Percentiles rank a stretch among this genome's conserved stretches.
Evolutionary conservation across 1,140 invertebrate species (phyloP).

Genomic region (Tetramorium alpestre): DNA sequence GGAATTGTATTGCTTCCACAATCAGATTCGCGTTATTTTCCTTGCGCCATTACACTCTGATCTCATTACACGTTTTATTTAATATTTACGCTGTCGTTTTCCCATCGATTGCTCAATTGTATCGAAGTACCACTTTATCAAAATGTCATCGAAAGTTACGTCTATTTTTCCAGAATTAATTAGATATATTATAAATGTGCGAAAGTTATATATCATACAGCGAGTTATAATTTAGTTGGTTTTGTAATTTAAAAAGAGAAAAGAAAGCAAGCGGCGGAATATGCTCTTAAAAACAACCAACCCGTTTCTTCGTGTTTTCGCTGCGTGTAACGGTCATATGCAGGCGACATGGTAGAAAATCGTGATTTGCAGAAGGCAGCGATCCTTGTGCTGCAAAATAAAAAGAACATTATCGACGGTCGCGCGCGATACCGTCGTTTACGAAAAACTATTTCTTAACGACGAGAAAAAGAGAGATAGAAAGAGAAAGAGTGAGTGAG

Average conservation of each 20-base stretch:
- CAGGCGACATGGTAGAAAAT: slow-evolving; percentile 36
- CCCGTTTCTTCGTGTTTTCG: neutral
- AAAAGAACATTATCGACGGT: slow-evolving; percentile 23
- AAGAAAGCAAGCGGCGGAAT: neutral
- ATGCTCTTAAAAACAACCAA: neutral
- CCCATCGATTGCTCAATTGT: neutral
- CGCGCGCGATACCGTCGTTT: slow-evolving; percentile 1
- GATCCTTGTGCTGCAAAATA: neutral
- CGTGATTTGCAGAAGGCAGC: slow-evolving; percentile 1
- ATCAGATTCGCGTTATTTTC: slow-evolving; percentile 36
- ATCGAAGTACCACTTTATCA: neutral
- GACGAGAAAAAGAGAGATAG: neutral
- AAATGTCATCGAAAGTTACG: neutral
- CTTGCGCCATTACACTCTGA: slow-evolving; percentile 20
- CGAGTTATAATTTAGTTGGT: neutral
- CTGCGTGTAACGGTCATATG: neutral
- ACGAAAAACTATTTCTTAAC: slow-evolving; percentile 38
- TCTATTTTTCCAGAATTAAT: neutral
- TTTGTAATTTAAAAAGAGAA: neutral
- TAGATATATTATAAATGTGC: too few relatives aligned
- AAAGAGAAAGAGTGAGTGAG: neutral
- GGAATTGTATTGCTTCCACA: slow-evolving; percentile 40
- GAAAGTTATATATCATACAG: neutral
- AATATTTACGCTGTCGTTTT: slow-evolving; percentile 19
- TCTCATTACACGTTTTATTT: slow-evolving; percentile 33